Evolutionary conservation across 2,797 vertebrate genomes (phyloP).

Genomic region (Danionella dracula): DNA sequence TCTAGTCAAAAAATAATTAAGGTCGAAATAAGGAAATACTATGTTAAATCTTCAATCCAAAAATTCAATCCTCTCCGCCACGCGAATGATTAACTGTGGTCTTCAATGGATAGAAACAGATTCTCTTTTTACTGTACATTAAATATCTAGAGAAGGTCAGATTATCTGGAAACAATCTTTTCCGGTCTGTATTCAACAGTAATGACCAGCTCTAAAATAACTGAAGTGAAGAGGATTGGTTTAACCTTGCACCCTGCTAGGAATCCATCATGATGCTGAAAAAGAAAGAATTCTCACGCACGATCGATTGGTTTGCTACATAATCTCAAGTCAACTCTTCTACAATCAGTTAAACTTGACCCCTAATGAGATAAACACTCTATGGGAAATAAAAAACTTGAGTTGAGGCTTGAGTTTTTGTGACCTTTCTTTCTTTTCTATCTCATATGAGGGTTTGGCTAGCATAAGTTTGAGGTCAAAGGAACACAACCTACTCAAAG

Average conservation of each 20-base stretch:
- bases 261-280: neutral
- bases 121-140: slow-evolving; percentile 16
- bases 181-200: slow-evolving; percentile 22
- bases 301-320: slow-evolving; percentile 11
- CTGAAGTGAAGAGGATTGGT: slow-evolving; percentile 23
- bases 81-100: too few species aligned
- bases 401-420: neutral
- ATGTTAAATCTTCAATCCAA: too few species aligned
- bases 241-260: neutral
- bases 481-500: slow-evolving; percentile 2
- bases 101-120: too few species aligned
- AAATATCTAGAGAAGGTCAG: neutral
- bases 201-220: slow-evolving; percentile 7
- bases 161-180: neutral
- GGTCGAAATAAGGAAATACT: too few species aligned
- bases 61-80: too few species aligned
- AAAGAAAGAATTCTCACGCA: slow-evolving; percentile 1
- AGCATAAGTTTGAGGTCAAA: neutral
- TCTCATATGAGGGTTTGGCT: neutral
- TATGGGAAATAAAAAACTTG: slow-evolving; percentile 2
- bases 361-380: slow-evolving; percentile 7
- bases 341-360: slow-evolving; percentile 12
- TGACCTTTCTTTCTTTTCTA: neutral
- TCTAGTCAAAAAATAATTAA: too few species aligned
- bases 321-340: slow-evolving; percentile 24